Conservation (phyloP, 2,797 vertebrate species). For the Pelobates cultripes region DNA sequence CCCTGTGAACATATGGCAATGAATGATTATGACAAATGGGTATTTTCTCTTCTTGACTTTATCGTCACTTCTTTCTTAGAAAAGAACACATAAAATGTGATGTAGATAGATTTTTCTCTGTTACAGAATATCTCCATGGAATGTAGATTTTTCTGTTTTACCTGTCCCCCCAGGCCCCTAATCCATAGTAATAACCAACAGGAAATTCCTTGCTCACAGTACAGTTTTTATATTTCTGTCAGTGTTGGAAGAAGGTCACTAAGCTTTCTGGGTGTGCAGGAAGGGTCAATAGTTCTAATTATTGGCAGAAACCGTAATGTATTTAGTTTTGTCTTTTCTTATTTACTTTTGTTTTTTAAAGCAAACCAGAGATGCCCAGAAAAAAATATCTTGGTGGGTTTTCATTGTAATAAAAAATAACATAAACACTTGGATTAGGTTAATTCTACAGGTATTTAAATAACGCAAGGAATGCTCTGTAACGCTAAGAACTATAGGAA, state of each 20-base stretch:
- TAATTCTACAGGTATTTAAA: too few relatives aligned
- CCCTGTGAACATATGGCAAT: constrained; percentile 19
- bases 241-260: constrained; percentile 30
- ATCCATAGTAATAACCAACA: constrained; percentile 55
- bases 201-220: constrained; percentile 50
- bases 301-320: constrained; percentile 7
- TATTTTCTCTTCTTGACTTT: constrained; percentile 11
- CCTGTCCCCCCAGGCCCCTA: constrained; percentile 52
- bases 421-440: too few relatives aligned
- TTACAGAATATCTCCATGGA: constrained; percentile 41
- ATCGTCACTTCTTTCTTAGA: constrained; percentile 8
- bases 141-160: constrained; percentile 47
- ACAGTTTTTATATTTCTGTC: constrained; percentile 23
- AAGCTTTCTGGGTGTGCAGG: constrained; percentile 5
- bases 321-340: background rate
- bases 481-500: too few relatives aligned
- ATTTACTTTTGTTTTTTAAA: background rate
- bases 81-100: constrained; percentile 15
- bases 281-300: constrained; percentile 31
- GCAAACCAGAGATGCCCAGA: too few relatives aligned
- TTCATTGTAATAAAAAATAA: too few relatives aligned
- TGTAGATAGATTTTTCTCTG: constrained; percentile 2
- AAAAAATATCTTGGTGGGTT: too few relatives aligned
- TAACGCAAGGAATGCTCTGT: too few relatives aligned
- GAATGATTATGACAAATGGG: constrained; percentile 23